Percentiles rank a stretch among this genome's conserved stretches.
These are phyloP conservation scores for Herpetotheres cachinnans DNA, from an alignment of 2,113 vertebrate genomes.

Conservation along the genomic window DNA sequence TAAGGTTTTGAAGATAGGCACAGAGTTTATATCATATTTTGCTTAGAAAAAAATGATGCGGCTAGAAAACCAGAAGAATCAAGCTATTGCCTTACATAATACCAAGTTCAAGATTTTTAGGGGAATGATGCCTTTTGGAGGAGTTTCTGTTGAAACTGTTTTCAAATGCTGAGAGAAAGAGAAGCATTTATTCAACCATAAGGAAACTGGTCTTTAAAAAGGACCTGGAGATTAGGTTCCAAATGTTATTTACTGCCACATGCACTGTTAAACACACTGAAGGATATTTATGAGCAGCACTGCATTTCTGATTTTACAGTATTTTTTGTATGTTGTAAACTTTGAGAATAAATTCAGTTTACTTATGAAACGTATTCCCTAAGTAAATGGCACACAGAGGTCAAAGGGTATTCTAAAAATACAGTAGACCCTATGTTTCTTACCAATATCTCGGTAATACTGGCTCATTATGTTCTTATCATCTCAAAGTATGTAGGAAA, in stretches of 20 bases:
- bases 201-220: not conserved
- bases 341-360: not conserved
- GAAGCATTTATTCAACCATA: not conserved
- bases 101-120: not conserved
- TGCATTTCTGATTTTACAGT: not conserved
- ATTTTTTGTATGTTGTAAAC: not conserved
- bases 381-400: not conserved
- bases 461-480: rapidly evolving
- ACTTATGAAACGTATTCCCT: not conserved
- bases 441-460: not conserved
- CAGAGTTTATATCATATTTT: not conserved
- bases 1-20: not conserved
- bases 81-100: not conserved
- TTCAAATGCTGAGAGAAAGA: not conserved
- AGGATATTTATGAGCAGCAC: not conserved
- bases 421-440: not conserved
- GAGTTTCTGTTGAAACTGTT: not conserved
- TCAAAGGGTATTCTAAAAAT: not conserved
- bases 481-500: not conserved
- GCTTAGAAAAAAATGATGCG: not conserved
- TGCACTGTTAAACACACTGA: not conserved
- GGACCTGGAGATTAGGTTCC: not conserved
- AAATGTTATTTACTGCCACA: not conserved
- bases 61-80: not conserved
- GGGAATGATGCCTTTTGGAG: not conserved